phyloP scores from a whole-genome alignment of 2,797 vertebrate species.

The Cynopterus sphinx region DNA sequence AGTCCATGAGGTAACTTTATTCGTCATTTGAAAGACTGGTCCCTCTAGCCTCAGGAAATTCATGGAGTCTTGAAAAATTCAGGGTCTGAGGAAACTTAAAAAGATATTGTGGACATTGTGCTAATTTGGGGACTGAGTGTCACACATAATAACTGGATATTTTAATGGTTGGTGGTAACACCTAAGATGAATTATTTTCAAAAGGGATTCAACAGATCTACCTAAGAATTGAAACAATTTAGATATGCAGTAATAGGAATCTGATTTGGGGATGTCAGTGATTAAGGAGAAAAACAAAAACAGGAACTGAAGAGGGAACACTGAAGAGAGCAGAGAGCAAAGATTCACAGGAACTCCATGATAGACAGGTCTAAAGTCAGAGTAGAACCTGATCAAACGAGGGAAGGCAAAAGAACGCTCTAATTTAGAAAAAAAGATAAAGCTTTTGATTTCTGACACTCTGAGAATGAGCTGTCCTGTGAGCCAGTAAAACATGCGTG shows the following conservation, averaged over 20 bases:
- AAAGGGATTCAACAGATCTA: not conserved
- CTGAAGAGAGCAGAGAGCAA: not conserved
- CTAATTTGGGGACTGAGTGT: not conserved
- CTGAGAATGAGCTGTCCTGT: not conserved
- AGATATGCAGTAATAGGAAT: not conserved
- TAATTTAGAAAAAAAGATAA: not conserved
- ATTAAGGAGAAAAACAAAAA: not conserved
- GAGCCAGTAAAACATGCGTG: not conserved
- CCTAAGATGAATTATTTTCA: not conserved
- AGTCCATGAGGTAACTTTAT: not conserved
- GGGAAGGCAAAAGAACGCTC: not conserved
- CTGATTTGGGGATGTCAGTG: not conserved
- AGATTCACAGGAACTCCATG: not conserved
- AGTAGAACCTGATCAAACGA: not conserved
- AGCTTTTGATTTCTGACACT: not conserved
- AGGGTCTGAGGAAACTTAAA: not conserved
- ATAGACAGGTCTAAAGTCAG: not conserved
- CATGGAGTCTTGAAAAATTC: not conserved
- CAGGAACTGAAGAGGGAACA: not conserved
- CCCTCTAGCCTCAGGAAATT: not conserved
- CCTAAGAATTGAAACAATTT: not conserved
- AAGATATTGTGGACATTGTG: not conserved
- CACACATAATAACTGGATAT: not conserved
- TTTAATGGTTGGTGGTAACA: not conserved
- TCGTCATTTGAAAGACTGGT: not conserved